Percentiles rank a stretch among this genome's conserved stretches.
phyloP scores from a whole-genome alignment of 2,797 vertebrate genomes.

The Clamator glandarius region DNA sequence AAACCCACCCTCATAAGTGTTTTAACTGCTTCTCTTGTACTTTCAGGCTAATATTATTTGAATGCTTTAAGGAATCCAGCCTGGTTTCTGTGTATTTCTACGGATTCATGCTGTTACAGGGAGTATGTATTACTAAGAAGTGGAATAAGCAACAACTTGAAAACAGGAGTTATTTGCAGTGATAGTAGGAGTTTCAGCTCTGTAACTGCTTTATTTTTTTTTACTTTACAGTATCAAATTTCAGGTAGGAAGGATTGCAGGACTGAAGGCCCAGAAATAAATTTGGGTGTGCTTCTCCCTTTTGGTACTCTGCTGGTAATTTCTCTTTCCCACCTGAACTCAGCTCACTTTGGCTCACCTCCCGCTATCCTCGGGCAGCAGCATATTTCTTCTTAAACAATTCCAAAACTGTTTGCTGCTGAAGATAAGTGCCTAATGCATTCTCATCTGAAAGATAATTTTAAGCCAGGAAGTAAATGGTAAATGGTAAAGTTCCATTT shows the following conservation, averaged over 20 bases:
- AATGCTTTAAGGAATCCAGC: neutral
- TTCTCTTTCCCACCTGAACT: slow-evolving; percentile 49
- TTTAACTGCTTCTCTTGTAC: slow-evolving; percentile 6
- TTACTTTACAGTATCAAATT: neutral
- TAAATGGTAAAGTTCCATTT: neutral
- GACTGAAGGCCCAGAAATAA: slow-evolving; percentile 32
- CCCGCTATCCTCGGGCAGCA: slow-evolving; percentile 5
- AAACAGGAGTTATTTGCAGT: neutral
- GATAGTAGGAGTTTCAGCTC: neutral
- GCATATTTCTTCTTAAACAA: slow-evolving; percentile 42
- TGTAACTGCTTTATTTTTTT: neutral
- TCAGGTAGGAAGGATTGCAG: neutral
- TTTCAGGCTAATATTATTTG: neutral
- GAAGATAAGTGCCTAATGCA: neutral
- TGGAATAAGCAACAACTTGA: neutral
- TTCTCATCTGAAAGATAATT: slow-evolving; percentile 38
- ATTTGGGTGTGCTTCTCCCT: slow-evolving; percentile 15
- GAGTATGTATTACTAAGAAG: neutral
- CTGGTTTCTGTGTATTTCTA: neutral
- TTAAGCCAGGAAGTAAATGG: neutral
- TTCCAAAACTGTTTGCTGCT: neutral
- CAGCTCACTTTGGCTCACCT: slow-evolving; percentile 39
- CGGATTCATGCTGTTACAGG: neutral
- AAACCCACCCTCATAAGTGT: slow-evolving; percentile 45
- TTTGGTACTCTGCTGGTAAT: slow-evolving; percentile 29